Percentiles rank a stretch among this genome's conserved stretches.
phyloP scores from a whole-genome alignment of 2,797 vertebrate genomes.

The Protonibea diacanthus region DNA sequence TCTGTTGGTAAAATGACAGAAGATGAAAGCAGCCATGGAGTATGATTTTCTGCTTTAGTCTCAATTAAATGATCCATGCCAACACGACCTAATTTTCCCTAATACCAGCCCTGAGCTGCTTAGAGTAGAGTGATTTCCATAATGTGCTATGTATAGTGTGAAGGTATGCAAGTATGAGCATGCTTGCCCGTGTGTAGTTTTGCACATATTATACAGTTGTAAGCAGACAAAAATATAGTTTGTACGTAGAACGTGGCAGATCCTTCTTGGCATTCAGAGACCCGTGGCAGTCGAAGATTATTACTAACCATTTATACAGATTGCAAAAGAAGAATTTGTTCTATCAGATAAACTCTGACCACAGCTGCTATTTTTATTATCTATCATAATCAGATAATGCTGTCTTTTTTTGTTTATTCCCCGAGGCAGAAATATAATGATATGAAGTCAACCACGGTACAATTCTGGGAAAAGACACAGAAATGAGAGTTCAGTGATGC shows the following conservation, averaged over 20 bases:
- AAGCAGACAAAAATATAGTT: constrained; percentile 4
- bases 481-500: constrained; percentile 39
- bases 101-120: constrained; percentile 68
- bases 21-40: constrained; percentile 67
- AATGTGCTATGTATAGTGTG: constrained; percentile 42
- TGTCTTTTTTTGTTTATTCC: constrained; percentile 31
- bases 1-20: constrained; percentile 53
- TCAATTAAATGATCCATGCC: constrained; percentile 69
- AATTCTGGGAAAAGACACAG: constrained; percentile 29
- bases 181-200: constrained; percentile 4
- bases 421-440: not conserved
- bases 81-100: constrained; percentile 72
- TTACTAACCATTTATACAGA: not conserved
- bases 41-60: constrained; percentile 69
- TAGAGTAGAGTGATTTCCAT: constrained; percentile 62
- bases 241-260: constrained; percentile 1
- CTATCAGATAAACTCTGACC: not conserved
- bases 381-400: constrained; percentile 8
- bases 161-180: constrained; percentile 36
- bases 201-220: constrained; percentile 24
- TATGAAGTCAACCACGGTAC: not conserved
- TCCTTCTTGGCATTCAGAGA: not conserved
- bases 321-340: constrained; percentile 22
- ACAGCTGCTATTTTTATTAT: constrained; percentile 27
- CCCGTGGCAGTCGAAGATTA: not conserved